Percentiles rank a stretch among this genome's conserved stretches.
Conservation (phyloP, 1,140 invertebrate genomes). For the Drosophila arawakana region DNA sequence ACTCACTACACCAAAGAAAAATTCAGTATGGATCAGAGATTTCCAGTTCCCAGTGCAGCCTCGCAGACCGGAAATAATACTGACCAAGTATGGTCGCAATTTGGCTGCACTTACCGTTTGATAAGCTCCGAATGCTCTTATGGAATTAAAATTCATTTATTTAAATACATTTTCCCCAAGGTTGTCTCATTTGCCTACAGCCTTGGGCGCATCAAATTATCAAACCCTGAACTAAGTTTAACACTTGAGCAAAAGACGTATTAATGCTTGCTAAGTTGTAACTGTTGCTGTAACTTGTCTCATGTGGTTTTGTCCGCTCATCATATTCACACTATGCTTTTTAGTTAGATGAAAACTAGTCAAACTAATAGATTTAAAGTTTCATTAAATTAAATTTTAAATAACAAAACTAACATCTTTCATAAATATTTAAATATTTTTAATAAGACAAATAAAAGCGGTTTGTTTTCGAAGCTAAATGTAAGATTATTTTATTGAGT, state of each 20-base stretch:
- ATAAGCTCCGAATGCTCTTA: neutral
- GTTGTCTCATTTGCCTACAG: neutral
- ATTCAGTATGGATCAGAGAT: neutral
- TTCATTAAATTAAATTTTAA: too few relatives aligned
- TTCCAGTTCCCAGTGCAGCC: neutral
- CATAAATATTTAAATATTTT: too few relatives aligned
- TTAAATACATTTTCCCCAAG: conserved; percentile 9
- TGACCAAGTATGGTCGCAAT: conserved; percentile 19
- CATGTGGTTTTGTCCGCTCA: neutral
- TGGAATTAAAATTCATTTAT: conserved; percentile 18
- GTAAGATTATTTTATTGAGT: too few relatives aligned
- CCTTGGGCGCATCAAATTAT: conserved; percentile 10
- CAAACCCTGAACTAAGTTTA: neutral
- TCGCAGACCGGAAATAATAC: neutral
- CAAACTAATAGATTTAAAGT: too few relatives aligned
- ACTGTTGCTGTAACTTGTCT: neutral
- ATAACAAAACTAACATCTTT: too few relatives aligned
- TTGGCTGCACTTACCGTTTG: neutral
- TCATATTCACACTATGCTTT: too few relatives aligned
- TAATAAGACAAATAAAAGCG: too few relatives aligned
- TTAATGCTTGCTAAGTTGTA: neutral
- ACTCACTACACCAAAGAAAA: neutral
- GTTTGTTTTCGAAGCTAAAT: too few relatives aligned
- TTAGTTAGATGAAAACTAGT: too few relatives aligned
- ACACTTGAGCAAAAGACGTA: neutral